Percentiles rank a stretch among this genome's conserved stretches.
These are phyloP conservation scores for Hestina assimilis DNA, from an alignment of 1,140 invertebrate genomes.

Conservation along the genomic window DNA sequence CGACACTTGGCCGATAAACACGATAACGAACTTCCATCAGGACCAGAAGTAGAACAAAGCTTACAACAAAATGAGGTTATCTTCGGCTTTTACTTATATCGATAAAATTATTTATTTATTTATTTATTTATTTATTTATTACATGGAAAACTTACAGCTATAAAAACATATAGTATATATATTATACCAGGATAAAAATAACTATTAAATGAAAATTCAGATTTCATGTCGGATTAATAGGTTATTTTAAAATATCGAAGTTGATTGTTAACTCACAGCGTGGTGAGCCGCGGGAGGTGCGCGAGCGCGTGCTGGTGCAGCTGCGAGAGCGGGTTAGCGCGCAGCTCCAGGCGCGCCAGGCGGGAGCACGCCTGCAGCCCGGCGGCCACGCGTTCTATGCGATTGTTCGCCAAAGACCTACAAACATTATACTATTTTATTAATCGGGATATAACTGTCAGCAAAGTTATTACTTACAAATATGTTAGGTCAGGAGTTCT, in stretches of 20 bases:
- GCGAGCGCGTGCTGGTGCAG: slow-evolving; percentile 49
- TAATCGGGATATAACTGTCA: no score
- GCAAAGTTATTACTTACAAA: no score
- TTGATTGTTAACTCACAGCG: slow-evolving; percentile 43
- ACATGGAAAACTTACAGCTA: no score
- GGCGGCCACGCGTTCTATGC: slow-evolving; percentile 43
- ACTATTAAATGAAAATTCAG: no score
- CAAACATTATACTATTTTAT: neutral
- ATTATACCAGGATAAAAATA: no score
- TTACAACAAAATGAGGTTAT: slow-evolving; percentile 9
- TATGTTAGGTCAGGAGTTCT: no score
- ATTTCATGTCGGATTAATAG: no score
- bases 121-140: no score
- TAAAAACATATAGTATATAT: no score
- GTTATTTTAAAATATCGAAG: neutral
- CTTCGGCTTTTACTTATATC: neutral
- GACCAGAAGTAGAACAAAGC: slow-evolving; percentile 12
- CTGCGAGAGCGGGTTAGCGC: slow-evolving; percentile 56
- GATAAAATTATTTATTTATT: no score
- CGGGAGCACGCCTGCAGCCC: slow-evolving; percentile 51
- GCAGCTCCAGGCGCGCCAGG: slow-evolving; percentile 58
- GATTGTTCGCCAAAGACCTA: slow-evolving; percentile 59
- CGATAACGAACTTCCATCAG: slow-evolving; percentile 12
- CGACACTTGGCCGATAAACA: slow-evolving; percentile 11
- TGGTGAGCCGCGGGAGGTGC: slow-evolving; percentile 54